Evolutionary conservation across 2,113 vertebrate genomes (phyloP).

Genomic region (Charadrius vociferus): DNA sequence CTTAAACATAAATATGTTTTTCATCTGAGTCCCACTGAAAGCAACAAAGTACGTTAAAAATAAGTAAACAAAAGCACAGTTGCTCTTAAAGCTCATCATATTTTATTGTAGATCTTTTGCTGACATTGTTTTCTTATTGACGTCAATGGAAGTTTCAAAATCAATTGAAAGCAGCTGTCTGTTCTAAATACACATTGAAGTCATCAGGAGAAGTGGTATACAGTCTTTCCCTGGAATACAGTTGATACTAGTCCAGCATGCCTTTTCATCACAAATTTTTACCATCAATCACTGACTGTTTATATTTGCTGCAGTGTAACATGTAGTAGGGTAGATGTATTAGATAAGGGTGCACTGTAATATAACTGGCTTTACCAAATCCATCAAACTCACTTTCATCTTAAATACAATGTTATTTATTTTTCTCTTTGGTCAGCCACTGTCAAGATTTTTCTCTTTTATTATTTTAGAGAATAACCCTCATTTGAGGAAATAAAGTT

Average conservation of each 20-base stretch:
- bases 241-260: not conserved
- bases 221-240: not conserved
- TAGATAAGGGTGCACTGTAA: not conserved
- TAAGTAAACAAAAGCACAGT: not conserved
- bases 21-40: not conserved
- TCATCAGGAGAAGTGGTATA: not conserved
- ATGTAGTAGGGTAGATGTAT: not conserved
- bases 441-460: not conserved
- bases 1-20: not conserved
- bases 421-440: not conserved
- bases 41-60: not conserved
- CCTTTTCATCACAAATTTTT: not conserved
- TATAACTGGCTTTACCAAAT: not conserved
- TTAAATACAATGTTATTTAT: not conserved
- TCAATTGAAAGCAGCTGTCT: conserved; percentile 27
- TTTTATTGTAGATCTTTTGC: not conserved
- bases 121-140: conserved; percentile 21
- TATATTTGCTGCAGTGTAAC: not conserved
- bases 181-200: not conserved
- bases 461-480: not conserved
- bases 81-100: not conserved
- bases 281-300: not conserved
- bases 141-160: not conserved
- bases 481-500: not conserved
- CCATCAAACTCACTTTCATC: not conserved